Evolutionary conservation across 2,888 invertebrate genomes (phyloP), one percentile per base, ranked within the genome.

Genomic region (Ametastegia equiseti): DNA sequence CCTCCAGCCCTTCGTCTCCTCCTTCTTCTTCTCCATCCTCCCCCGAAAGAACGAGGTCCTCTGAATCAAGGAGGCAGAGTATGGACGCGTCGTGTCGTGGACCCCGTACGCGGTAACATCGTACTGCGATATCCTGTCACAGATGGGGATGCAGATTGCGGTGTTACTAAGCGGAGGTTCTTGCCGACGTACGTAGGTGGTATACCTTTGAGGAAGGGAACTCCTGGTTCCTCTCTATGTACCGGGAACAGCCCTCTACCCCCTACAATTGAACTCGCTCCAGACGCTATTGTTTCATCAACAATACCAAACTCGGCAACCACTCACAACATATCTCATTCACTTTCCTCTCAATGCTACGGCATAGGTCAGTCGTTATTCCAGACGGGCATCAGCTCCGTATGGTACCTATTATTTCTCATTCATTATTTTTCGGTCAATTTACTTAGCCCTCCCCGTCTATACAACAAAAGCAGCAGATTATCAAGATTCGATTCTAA

Each of bases 261-360:
- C 60, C 60, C 63, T 54, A 60, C 78, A 78, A 78, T 60, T 78
- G 78, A 78, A 60, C 60, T 78, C 78, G 45, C 23, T 45, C 89
- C 90, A 90, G 90, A 89, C 90, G 88, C 87, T 88, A 90, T 90
- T 90, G 90, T 90, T 88, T 88, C 88, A 88, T 89, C 86, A 87
- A 90, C 90, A 90, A 90, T 90, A 87, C 89, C 87, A 87, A 88
- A 87, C 88, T 88, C 57, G 42, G 78, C 86, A 90, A 88, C 85
- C 88, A 88, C 88, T 89, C 89, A 88, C 88, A 90, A 88, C 88
- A 89, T 89, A 88, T 89, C 87, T 89, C 86, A 88, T 88, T 89
- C 89, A 88, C 88, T 88, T 88, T 84, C 86, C 86, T 87, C 88
- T n/a, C n/a, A n/a, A n/a, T n/a, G 88, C 88, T 88, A 42, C 54